These are phyloP conservation scores for Dicentrarchus labrax DNA, from an alignment of 2,113 vertebrate species.

Conservation along the genomic window DNA sequence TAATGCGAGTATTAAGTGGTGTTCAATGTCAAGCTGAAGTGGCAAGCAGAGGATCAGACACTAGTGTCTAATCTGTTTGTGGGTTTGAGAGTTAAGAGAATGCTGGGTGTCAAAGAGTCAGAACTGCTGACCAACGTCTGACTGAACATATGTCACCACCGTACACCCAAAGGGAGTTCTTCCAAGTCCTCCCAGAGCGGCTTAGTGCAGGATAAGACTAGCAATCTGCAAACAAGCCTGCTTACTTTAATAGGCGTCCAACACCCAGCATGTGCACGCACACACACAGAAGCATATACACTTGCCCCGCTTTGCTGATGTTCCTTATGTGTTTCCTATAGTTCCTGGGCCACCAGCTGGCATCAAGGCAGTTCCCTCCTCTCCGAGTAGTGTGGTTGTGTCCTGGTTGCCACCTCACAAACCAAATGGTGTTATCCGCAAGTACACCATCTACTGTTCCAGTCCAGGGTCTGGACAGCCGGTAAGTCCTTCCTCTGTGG, in stretches of 20 bases:
- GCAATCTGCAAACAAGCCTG: constrained; percentile 77
- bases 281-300: constrained; percentile 21
- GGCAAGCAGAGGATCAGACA: constrained; percentile 77
- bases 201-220: constrained; percentile 80
- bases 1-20: constrained; percentile 66
- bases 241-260: constrained; percentile 75
- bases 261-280: constrained; percentile 42
- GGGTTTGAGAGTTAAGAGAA: constrained; percentile 69
- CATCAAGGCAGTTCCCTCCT: constrained; percentile 97
- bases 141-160: constrained; percentile 80
- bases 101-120: constrained; percentile 65
- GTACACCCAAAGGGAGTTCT: constrained; percentile 65
- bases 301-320: constrained; percentile 35
- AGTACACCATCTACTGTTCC: constrained; percentile 99
- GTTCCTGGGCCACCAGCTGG: constrained; percentile 95
- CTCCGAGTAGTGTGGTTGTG: constrained; percentile 95
- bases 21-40: constrained; percentile 70
- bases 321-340: constrained; percentile 53
- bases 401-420: constrained; percentile 97
- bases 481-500: constrained; percentile 82
- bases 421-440: constrained; percentile 97
- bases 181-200: constrained; percentile 77
- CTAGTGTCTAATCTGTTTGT: constrained; percentile 79
- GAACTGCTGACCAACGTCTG: constrained; percentile 77
- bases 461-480: constrained; percentile 96